Evolutionary conservation across 92 coral and sea anemone species (phyloP), one percentile per base, ranked within the genome.

Genomic region (Epizoanthus stellaris): DNA sequence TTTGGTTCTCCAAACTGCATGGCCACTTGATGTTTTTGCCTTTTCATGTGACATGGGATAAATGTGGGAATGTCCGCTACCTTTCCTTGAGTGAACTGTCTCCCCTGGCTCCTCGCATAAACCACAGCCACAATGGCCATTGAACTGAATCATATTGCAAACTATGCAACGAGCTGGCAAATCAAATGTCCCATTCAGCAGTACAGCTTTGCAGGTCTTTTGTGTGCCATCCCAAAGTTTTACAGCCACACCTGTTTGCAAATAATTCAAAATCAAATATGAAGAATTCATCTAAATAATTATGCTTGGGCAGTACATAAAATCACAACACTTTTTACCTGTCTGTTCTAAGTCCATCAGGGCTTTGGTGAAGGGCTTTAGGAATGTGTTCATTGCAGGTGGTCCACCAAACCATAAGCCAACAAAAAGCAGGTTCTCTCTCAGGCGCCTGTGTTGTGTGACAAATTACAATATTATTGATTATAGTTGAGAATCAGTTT

Each of bases 91-190:
- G 13, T 84, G 59, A 1, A 82, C 80, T 0, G 93, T 87, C 73
- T 90, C 90, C 11, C 93, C 93, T 25, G 91, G 75, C 38, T 73
- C 76, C 52, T 81, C 84, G 52, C 93, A 90, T 5, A 73, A 54
- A 12, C 73, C 80, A 82, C 90, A 90, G 14, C 90, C 93, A 90
- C 49, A 82, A 25, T 59, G 59, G 36, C 90, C 90, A 90, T 90
- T 90, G 72, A 80, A 86, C 43, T 86, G 89, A 16, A 86, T 63
- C 85, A 76, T 68, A 38, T 56, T 60, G 67, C 77, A 70, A 52
- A 87, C 86, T 69, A 80, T 42, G 60, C 85, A 80, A 8, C 86
- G 17, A 11, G 90, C 90, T 23, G 90, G 86, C n/a, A 81, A 45
- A 25, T 87, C 90, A 63, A 87, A 80, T n/a, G 73, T 74, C 5